Conservation (phyloP, 1,140 invertebrate species). For the Brachionus koreanus region DNA sequence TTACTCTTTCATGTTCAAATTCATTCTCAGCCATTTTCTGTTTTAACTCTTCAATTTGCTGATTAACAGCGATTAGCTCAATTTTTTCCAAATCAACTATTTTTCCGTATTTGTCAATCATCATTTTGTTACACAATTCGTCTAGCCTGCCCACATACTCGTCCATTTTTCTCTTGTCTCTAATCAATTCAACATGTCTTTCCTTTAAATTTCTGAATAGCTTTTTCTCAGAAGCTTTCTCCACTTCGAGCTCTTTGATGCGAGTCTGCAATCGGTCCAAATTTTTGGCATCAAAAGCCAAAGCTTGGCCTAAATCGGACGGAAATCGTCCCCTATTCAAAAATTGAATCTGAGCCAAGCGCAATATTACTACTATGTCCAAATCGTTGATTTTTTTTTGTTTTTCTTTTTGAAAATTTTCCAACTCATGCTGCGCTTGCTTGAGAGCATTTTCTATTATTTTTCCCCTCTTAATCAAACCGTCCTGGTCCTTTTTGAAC, state of each 20-base stretch:
- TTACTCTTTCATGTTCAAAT: conserved; percentile 28
- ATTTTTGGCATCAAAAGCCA: conserved; percentile 65
- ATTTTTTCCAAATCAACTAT: conserved; percentile 57
- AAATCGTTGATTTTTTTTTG: conserved; percentile 69
- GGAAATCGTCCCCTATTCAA: conserved; percentile 59
- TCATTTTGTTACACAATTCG: conserved; percentile 54
- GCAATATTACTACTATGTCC: conserved; percentile 64
- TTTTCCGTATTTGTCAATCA: conserved; percentile 56
- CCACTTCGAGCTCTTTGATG: conserved; percentile 66
- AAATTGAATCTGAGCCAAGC: conserved; percentile 67
- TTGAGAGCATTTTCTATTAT: conserved; percentile 54
- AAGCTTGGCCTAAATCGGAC: conserved; percentile 62
- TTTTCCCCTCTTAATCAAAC: conserved; percentile 55
- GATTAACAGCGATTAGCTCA: conserved; percentile 56
- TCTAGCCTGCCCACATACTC: conserved; percentile 53
- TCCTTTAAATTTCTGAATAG: conserved; percentile 60
- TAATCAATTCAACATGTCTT: conserved; percentile 55
- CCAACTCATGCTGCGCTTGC: conserved; percentile 55
- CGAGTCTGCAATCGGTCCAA: conserved; percentile 63
- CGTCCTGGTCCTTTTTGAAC: conserved; percentile 56
- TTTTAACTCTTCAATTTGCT: conserved; percentile 52
- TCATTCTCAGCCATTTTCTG: conserved; percentile 35
- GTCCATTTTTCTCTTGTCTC: conserved; percentile 55
- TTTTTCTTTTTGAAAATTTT: conserved; percentile 65
- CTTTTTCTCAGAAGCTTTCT: conserved; percentile 63